Base-by-base conservation (phyloP, 2,888 invertebrate species). In the Drosophila setosimentum region DNA sequence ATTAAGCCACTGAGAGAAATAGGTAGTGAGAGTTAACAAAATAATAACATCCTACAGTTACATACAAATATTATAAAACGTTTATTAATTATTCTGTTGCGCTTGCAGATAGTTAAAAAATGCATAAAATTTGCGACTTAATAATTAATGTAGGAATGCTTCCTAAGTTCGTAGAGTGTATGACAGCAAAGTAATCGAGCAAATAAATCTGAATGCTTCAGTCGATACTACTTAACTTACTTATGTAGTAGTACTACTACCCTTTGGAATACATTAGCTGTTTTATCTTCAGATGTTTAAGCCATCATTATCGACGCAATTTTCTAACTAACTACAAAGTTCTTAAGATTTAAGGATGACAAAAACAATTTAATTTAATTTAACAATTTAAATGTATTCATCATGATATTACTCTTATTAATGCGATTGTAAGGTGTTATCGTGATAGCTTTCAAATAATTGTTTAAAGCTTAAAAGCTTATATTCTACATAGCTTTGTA, bases 1-100 rank as follows among this genome's bases (percentile, higher is more conserved):
- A 40, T 50, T 5, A 29, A 49, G 49, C 1, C 82, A 78, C 64
- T 50, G 65, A 11, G 27, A 65, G 60, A 87, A 74, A 11, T 32
- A 21, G 29, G 48, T 6, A 53, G 10, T 24, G 13, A 21, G 18
- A 53, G 8, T 8, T 27, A 33, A 1, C 5, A 1, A 21, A 45
- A 21, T 49, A 27, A 5, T 49, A 18, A 5, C 18, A 27, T n/a
- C n/a, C 10, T 10, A 42, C n/a, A 42, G n/a, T 24, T 21, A 21
- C 27, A 3, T 27, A 18, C 18, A 16, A 45, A 45, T 24, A 16
- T 45, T 16, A 24, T 8, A 8, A 45, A 8, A 6, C 11, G 2
- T 42, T 42, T 27, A 21, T 45, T 45, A 45, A 24, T 45, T 16
- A 16, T 24, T 24, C 1, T 21, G 16, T 4, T 40, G 40, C 40